Base-by-base conservation (phyloP, 2,113 vertebrate species). In the Kryptolebias marmoratus region DNA sequence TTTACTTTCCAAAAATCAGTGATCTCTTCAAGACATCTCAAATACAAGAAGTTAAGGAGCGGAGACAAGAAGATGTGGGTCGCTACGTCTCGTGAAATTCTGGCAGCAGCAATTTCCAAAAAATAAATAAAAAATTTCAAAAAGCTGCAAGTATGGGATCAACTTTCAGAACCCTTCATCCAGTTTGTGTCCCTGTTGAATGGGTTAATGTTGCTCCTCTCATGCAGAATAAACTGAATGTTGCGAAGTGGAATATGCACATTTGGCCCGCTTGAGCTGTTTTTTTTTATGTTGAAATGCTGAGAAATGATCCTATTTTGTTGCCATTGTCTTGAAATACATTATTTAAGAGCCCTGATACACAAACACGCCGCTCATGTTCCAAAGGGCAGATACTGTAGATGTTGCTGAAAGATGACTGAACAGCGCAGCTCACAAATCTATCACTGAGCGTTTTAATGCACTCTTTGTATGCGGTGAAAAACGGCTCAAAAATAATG, bases 341-440 rank as follows among this genome's bases (percentile, higher is more conserved):
- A 73, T 64, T 69, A 70, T 69, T 48, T 63, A 48, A 73, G 80
- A 59, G 58, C 13, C 58, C 22, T 15, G 22, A 49, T 1, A 60
- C 54, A 69, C 31, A 78, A 54, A 66, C 48, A 70, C 3, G 10
- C 49, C 18, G 27, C 44, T 74, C 32, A 74, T 67, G 61, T 81
- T 76, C 54, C 42, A 55, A 16, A 59, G 61, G 48, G 36, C 45
- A 78, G 16, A 48, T 48, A 22, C 22, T 22, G 22, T 22, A 22
- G 39, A 68, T 28, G 28, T 70, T 67, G 67, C 53, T 47, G 28
- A 77, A 62, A 71, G 48, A 79, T 81, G 64, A 79, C 50, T 75
- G 73, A 83, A 52, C 28, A 69, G 73, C 36, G 1, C 54, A 70
- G 44, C 49, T 27, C 27, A 74, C 53, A 69, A 57, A 79, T 83